Evolutionary conservation across 2,888 invertebrate genomes (phyloP).

Genomic region (Encarsia formosa): DNA sequence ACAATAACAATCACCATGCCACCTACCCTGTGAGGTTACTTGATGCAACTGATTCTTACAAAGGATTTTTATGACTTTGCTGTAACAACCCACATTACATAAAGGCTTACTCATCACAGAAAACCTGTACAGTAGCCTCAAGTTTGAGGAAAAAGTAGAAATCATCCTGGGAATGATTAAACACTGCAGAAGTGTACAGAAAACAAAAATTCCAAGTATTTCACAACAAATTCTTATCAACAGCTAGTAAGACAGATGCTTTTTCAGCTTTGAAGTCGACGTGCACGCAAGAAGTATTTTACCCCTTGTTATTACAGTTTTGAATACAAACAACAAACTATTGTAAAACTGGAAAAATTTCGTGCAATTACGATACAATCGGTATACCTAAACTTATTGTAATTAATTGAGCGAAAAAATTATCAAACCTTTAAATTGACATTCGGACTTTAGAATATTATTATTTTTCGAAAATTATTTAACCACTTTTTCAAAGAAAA

Average conservation of each 20-base stretch:
- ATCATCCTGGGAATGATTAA: neutral
- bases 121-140: neutral
- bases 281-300: too few species aligned
- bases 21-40: conserved; percentile 18
- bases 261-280: too few species aligned
- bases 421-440: too few species aligned
- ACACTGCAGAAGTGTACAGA: neutral
- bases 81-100: neutral
- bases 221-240: conserved; percentile 5
- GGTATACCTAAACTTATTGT: too few species aligned
- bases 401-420: too few species aligned
- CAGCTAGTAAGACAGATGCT: conserved; percentile 9
- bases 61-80: neutral
- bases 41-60: neutral
- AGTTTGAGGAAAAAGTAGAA: neutral
- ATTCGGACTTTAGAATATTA: too few species aligned
- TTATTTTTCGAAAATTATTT: too few species aligned
- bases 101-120: neutral
- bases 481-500: too few species aligned
- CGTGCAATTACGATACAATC: too few species aligned
- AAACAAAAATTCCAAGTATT: neutral
- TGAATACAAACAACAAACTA: too few species aligned
- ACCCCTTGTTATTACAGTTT: too few species aligned
- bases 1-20: neutral
- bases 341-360: too few species aligned